phyloP scores from a whole-genome alignment of 2,888 invertebrate species.

The Ernsta delagoae region DNA sequence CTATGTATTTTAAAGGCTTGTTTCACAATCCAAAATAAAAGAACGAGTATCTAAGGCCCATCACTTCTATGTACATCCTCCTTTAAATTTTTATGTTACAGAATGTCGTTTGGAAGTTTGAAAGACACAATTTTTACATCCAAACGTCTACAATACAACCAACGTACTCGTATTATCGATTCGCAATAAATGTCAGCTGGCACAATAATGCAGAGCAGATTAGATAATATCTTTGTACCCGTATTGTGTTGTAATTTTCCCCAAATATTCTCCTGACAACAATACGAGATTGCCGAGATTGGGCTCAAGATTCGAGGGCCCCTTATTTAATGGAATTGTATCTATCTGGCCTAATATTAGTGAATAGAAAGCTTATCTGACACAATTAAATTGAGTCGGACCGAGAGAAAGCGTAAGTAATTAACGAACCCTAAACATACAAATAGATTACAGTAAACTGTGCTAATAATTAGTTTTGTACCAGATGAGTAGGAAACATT shows the following conservation, averaged over 20 bases:
- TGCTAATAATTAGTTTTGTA: background rate
- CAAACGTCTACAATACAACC: no score
- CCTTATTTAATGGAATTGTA: conserved; percentile 13
- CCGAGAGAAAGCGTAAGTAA: background rate
- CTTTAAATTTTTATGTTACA: no score
- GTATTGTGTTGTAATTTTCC: background rate
- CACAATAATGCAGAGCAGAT: background rate
- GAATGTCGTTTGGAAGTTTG: no score
- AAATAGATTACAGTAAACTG: conserved; percentile 10
- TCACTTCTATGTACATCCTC: no score
- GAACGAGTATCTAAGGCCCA: no score
- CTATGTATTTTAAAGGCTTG: no score
- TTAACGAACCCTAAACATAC: conserved; percentile 11
- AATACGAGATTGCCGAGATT: background rate
- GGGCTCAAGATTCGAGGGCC: conserved; percentile 2
- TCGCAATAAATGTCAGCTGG: background rate
- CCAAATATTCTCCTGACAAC: background rate
- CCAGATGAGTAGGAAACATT: background rate
- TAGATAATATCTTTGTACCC: background rate
- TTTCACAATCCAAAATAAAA: no score
- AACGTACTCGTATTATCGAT: background rate
- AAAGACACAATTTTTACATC: no score
- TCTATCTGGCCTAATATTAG: conserved; percentile 14
- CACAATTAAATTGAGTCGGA: background rate
- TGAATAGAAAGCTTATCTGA: conserved; percentile 15